Conservation (phyloP, 2,797 vertebrate genomes). For the Alosa sapidissima region DNA sequence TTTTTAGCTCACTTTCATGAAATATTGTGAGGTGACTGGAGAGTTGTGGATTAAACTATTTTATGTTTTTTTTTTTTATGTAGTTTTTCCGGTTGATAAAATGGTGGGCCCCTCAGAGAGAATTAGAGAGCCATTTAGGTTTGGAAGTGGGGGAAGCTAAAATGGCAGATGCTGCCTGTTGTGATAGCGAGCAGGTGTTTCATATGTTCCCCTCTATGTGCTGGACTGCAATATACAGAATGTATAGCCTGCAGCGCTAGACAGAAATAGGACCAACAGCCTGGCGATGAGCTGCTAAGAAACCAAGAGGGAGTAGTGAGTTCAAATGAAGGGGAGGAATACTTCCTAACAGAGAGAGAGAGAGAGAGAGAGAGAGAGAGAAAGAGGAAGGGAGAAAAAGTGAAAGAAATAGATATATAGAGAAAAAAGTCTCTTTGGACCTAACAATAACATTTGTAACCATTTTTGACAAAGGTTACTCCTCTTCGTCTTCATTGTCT, state of each 20-base stretch:
- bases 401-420: not conserved
- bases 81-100: not conserved
- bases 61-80: not conserved
- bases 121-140: not conserved
- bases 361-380: constrained; percentile 31
- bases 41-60: not conserved
- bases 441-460: constrained; percentile 59
- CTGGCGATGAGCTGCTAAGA: constrained; percentile 71
- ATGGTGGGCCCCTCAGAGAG: not conserved
- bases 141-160: constrained; percentile 34
- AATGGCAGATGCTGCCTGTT: constrained; percentile 47
- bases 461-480: constrained; percentile 65
- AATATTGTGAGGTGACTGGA: not conserved
- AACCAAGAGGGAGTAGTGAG: constrained; percentile 62
- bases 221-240: constrained; percentile 69
- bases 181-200: constrained; percentile 64
- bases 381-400: not conserved
- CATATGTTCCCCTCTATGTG: constrained; percentile 62
- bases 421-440: not conserved
- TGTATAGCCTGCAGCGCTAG: constrained; percentile 64
- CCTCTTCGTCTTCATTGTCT: constrained; percentile 70
- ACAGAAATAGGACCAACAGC: constrained; percentile 75
- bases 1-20: not conserved
- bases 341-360: not conserved
- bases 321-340: constrained; percentile 70